These are phyloP conservation scores for Crotalus horridus DNA, from an alignment of 2,113 vertebrate species.

Conservation along the genomic window DNA sequence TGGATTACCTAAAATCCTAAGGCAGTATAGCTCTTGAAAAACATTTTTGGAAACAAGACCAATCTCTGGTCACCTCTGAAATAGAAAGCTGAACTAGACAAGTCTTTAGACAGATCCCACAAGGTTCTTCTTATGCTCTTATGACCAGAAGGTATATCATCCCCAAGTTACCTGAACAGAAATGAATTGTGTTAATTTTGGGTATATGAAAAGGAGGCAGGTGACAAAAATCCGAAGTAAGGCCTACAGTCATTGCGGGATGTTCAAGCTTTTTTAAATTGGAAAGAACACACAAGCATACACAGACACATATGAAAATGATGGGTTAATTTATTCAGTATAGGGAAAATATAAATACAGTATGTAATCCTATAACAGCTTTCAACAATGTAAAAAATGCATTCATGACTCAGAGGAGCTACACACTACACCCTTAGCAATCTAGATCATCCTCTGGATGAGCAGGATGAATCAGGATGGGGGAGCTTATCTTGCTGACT, in stretches of 20 bases:
- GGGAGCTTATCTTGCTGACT: not conserved
- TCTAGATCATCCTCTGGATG: not conserved
- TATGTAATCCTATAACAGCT: not conserved
- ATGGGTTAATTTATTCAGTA: not conserved
- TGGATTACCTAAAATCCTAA: not conserved
- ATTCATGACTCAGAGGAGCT: not conserved
- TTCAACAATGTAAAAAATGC: not conserved
- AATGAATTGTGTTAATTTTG: not conserved
- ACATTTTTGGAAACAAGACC: not conserved
- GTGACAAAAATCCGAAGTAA: not conserved
- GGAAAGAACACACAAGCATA: not conserved
- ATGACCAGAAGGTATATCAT: not conserved
- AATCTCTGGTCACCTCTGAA: not conserved
- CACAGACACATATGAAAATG: not conserved
- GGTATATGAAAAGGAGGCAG: not conserved
- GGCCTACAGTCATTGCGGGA: not conserved
- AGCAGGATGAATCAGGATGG: not conserved
- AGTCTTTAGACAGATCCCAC: not conserved
- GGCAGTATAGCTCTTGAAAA: not conserved
- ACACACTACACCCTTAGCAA: not conserved
- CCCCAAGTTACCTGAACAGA: not conserved
- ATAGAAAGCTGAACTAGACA: not conserved
- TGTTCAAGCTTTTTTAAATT: not conserved
- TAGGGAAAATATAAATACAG: not conserved
- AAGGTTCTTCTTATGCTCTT: not conserved